Evolutionary conservation across 2,888 invertebrate genomes (phyloP).

Genomic region (Odontothrips loti): DNA sequence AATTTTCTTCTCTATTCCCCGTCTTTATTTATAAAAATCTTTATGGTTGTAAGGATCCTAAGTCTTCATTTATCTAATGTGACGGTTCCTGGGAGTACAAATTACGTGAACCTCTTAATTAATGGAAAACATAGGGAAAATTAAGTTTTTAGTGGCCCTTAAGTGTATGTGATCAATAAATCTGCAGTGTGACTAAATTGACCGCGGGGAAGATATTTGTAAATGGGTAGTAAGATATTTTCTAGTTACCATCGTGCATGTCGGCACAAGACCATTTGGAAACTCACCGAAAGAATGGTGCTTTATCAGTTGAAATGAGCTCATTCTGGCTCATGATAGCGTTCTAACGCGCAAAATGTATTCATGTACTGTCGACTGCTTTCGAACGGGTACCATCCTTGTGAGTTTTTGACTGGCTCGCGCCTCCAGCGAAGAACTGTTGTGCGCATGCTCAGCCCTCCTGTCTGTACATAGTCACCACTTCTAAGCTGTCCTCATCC

Average conservation of each 20-base stretch:
- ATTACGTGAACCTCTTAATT: not conserved
- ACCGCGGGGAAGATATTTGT: not conserved
- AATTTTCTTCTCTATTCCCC: not conserved
- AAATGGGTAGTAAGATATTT: not conserved
- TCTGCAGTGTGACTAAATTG: not conserved
- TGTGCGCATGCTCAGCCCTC: not conserved
- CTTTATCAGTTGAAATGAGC: not conserved
- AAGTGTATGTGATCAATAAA: not conserved
- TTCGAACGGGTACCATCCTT: not conserved
- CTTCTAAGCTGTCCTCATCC: not conserved
- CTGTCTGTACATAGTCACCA: conserved; percentile 8
- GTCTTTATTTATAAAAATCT: not conserved
- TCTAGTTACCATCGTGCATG: conserved; percentile 14
- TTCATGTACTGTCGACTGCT: not conserved
- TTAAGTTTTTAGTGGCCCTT: not conserved
- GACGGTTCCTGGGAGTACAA: conserved; percentile 24
- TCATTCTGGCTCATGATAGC: not conserved
- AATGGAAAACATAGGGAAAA: not conserved
- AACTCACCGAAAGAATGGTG: conserved; percentile 6
- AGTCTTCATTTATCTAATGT: conserved; percentile 8
- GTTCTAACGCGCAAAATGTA: not conserved
- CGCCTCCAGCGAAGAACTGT: not conserved
- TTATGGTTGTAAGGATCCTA: not conserved
- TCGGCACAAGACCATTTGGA: conserved; percentile 19
- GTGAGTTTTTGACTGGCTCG: conserved; percentile 21